Evolutionary conservation across 2,113 vertebrate genomes (phyloP).

Genomic region (Scomber japonicus): DNA sequence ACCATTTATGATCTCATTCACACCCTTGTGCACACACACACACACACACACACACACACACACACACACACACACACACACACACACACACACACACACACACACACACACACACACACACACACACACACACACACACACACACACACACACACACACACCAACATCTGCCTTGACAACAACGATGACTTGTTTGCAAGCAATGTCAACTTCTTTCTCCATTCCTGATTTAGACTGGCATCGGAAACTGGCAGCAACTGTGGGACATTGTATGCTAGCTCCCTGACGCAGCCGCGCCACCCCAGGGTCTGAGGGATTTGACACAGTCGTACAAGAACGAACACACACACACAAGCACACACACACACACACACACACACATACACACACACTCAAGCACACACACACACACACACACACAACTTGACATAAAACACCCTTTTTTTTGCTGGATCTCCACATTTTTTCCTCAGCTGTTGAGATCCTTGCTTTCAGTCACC

Average conservation of each 20-base stretch:
- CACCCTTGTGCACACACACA: background rate
- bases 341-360: background rate
- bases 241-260: slow-evolving; percentile 71
- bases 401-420: background rate
- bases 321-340: slow-evolving; percentile 27
- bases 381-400: background rate
- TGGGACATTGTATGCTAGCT: slow-evolving; percentile 65
- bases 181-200: slow-evolving; percentile 44
- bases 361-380: background rate
- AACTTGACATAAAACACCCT: background rate
- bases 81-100: no score
- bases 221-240: slow-evolving; percentile 72
- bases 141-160: no score
- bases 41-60: background rate
- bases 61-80: background rate
- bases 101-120: no score
- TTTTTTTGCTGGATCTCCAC: slow-evolving; percentile 10
- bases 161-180: slow-evolving; percentile 53
- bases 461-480: slow-evolving; percentile 3
- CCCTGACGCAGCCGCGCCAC: slow-evolving; percentile 61
- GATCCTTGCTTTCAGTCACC: slow-evolving; percentile 4
- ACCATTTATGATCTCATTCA: background rate
- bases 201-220: slow-evolving; percentile 61
- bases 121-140: no score
- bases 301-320: slow-evolving; percentile 47